These are phyloP conservation scores for Scytalopus superciliaris DNA, from an alignment of 2,113 vertebrate genomes.

Conservation along the genomic window DNA sequence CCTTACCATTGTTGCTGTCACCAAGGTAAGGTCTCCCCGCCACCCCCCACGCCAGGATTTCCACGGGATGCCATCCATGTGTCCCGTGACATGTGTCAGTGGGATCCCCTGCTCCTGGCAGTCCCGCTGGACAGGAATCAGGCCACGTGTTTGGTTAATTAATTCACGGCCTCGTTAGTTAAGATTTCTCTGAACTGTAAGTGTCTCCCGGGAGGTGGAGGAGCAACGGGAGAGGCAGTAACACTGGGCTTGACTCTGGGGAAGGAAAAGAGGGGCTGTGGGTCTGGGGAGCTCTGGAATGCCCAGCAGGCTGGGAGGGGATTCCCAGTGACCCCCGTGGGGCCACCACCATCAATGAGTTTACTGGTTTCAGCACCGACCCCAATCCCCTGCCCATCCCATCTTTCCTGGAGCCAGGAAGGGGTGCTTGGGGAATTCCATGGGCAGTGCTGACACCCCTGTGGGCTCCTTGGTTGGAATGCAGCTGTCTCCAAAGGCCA, in stretches of 20 bases:
- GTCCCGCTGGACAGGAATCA: neutral
- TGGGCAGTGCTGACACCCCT: neutral
- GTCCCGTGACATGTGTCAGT: rapidly evolving
- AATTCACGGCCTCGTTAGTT: conserved; percentile 35
- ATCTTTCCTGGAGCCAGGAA: neutral
- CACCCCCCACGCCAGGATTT: rapidly evolving
- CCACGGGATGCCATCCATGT: neutral
- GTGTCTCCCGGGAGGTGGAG: neutral
- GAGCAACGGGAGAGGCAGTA: neutral
- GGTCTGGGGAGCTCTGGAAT: neutral
- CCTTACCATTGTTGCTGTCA: conserved; percentile 90
- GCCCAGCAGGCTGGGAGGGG: rapidly evolving
- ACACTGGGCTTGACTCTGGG: rapidly evolving
- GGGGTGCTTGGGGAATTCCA: neutral
- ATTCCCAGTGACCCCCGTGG: rapidly evolving
- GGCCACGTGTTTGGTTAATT: neutral
- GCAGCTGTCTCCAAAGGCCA: rapidly evolving
- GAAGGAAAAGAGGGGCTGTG: neutral
- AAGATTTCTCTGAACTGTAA: neutral
- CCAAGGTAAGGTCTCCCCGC: conserved; percentile 80
- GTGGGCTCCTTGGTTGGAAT: rapidly evolving
- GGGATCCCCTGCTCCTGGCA: neutral
- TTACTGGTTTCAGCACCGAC: rapidly evolving
- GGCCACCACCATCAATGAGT: rapidly evolving
- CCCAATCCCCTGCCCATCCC: rapidly evolving